These are phyloP conservation scores for Macrotrachela quadricornifera DNA, from an alignment of 1,140 invertebrate genomes.

Conservation along the genomic window DNA sequence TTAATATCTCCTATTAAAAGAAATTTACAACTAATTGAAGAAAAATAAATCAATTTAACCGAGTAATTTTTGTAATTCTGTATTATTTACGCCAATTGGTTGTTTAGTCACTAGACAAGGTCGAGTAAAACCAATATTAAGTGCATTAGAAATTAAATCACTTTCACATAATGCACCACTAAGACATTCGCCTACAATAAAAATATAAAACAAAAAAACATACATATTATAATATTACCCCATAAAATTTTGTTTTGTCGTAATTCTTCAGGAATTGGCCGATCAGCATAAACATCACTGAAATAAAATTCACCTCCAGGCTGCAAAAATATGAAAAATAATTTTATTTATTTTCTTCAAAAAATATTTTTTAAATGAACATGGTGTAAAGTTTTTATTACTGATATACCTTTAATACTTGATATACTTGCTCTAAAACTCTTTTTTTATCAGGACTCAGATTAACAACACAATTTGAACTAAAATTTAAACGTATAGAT, in stretches of 20 bases:
- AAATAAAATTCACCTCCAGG: slow-evolving; percentile 21
- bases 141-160: slow-evolving; percentile 15
- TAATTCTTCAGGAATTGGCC: slow-evolving; percentile 13
- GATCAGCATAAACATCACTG: slow-evolving; percentile 21
- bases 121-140: slow-evolving; percentile 17
- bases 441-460: slow-evolving; percentile 17
- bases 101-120: slow-evolving; percentile 15
- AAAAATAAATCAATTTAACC: slow-evolving; percentile 8
- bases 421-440: slow-evolving; percentile 16
- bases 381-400: background rate
- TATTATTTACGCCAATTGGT: slow-evolving; percentile 13
- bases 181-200: slow-evolving; percentile 18
- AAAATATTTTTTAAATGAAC: no score
- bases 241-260: slow-evolving; percentile 19
- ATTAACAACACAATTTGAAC: slow-evolving; percentile 24
- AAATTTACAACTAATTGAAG: no score
- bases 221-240: slow-evolving; percentile 14
- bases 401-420: slow-evolving; percentile 21
- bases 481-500: slow-evolving; percentile 7
- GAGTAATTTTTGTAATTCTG: slow-evolving; percentile 15
- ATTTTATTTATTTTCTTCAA: no score
- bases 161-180: slow-evolving; percentile 19
- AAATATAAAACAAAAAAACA: background rate
- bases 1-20: no score
- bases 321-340: no score